Evolutionary conservation across 2,797 vertebrate species (phyloP).

Genomic region (Rachycentron canadum): DNA sequence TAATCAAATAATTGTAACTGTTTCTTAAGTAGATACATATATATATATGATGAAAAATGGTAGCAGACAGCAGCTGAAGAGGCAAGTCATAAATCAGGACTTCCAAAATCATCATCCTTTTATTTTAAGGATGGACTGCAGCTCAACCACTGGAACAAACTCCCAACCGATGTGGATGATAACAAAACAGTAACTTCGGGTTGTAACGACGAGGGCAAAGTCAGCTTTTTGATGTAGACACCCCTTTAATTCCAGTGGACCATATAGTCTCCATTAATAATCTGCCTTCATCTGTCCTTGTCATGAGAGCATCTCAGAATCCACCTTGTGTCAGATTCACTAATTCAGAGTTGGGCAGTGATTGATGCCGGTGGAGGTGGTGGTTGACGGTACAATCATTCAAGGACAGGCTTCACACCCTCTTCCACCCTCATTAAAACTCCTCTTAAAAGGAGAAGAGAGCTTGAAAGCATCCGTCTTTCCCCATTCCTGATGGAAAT

Average conservation of each 20-base stretch:
- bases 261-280: slow-evolving; percentile 71
- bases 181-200: slow-evolving; percentile 12
- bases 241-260: slow-evolving; percentile 57
- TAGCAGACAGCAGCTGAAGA: slow-evolving; percentile 44
- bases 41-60: background rate
- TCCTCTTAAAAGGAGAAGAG: slow-evolving; percentile 64
- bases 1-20: slow-evolving; percentile 17
- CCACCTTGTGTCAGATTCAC: slow-evolving; percentile 72
- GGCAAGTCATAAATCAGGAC: slow-evolving; percentile 4
- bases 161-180: slow-evolving; percentile 3
- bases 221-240: slow-evolving; percentile 48
- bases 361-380: slow-evolving; percentile 78
- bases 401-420: slow-evolving; percentile 69
- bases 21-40: background rate
- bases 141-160: slow-evolving; percentile 79
- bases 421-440: slow-evolving; percentile 77
- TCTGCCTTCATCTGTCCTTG: slow-evolving; percentile 79
- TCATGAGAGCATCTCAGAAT: slow-evolving; percentile 65
- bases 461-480: slow-evolving; percentile 49
- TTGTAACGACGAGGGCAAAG: slow-evolving; percentile 43
- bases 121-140: slow-evolving; percentile 66
- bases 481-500: slow-evolving; percentile 52
- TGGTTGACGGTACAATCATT: slow-evolving; percentile 80
- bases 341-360: slow-evolving; percentile 79
- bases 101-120: slow-evolving; percentile 71